phyloP scores from a whole-genome alignment of 2,113 vertebrate species.

The Candoia aspera region DNA sequence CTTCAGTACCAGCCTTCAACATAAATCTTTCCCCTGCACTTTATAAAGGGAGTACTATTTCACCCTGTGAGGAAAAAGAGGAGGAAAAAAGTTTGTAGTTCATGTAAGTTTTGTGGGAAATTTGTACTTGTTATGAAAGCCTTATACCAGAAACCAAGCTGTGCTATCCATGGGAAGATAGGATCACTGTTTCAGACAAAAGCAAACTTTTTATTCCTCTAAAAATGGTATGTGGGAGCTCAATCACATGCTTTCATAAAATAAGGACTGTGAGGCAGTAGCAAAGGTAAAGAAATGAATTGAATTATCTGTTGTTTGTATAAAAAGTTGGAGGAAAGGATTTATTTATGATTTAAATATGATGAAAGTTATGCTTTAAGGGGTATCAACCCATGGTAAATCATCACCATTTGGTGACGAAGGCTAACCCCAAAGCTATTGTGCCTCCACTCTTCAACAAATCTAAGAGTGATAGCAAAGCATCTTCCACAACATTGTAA shows the following conservation, averaged over 20 bases:
- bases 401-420: neutral
- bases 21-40: neutral
- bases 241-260: slow-evolving; percentile 7
- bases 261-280: slow-evolving; percentile 10
- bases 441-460: too few species aligned
- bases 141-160: slow-evolving; percentile 3
- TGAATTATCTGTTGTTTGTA: neutral
- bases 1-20: neutral
- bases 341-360: slow-evolving; percentile 4
- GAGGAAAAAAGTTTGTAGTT: neutral
- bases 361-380: neutral
- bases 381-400: neutral
- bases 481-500: neutral
- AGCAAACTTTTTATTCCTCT: slow-evolving; percentile 11
- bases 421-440: neutral
- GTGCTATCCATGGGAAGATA: neutral
- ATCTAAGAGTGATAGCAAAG: neutral
- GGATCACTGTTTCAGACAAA: neutral
- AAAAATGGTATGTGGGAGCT: slow-evolving; percentile 13
- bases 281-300: neutral
- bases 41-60: neutral
- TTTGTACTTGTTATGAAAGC: slow-evolving; percentile 8
- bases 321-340: neutral
- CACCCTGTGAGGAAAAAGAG: neutral
- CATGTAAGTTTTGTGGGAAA: slow-evolving; percentile 2